phyloP scores from a whole-genome alignment of 2,113 vertebrate species.

The Glaucidium brasilianum region DNA sequence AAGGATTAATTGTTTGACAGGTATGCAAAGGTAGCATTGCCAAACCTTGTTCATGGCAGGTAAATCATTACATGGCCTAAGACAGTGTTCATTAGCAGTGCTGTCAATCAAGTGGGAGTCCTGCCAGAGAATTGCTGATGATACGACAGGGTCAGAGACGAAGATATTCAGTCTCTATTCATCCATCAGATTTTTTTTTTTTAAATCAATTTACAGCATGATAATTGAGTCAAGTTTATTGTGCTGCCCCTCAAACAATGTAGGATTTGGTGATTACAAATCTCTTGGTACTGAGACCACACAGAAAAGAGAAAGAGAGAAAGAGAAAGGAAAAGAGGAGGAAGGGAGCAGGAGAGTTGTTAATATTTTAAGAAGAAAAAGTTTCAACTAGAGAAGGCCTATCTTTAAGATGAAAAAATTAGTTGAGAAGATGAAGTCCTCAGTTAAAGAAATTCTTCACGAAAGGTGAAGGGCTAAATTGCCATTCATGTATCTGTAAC shows the following conservation, averaged over 20 bases:
- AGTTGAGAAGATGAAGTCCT: conserved; percentile 42
- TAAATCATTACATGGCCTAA: conserved; percentile 75
- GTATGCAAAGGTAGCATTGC: conserved; percentile 30
- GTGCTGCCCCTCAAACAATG: conserved; percentile 53
- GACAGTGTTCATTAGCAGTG: conserved; percentile 76
- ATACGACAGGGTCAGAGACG: conserved; percentile 68
- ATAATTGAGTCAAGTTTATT: conserved; percentile 66
- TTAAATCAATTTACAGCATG: conserved; percentile 77
- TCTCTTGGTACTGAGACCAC: conserved; percentile 2
- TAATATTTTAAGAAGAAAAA: conserved; percentile 35
- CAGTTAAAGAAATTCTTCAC: conserved; percentile 46
- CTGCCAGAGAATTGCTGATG: conserved; percentile 65
- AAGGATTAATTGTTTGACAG: conserved; percentile 30
- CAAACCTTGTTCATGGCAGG: conserved; percentile 56
- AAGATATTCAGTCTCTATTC: conserved; percentile 75
- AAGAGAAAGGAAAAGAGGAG: not conserved
- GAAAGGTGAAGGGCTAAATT: conserved; percentile 68
- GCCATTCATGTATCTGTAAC: conserved; percentile 62
- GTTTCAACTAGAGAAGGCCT: not conserved
- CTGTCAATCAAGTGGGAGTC: conserved; percentile 74
- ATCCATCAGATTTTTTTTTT: conserved; percentile 77
- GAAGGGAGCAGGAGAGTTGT: not conserved
- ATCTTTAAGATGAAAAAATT: conserved; percentile 19
- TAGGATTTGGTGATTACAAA: conserved; percentile 49
- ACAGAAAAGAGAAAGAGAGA: not conserved